These are phyloP conservation scores for Ganaspis sp. DNA, from an alignment of 1,140 invertebrate genomes.

Conservation along the genomic window DNA sequence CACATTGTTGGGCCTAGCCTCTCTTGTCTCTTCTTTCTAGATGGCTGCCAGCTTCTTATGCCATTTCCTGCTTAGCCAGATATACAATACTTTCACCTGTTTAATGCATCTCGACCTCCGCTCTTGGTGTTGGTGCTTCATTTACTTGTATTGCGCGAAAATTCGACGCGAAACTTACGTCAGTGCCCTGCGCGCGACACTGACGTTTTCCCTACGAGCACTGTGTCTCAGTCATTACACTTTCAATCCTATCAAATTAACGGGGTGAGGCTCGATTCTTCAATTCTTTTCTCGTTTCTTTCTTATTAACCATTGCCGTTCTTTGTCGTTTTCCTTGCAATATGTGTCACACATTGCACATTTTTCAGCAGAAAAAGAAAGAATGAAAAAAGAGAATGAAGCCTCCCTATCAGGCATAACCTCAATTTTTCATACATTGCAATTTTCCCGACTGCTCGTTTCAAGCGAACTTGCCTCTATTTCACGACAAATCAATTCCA, in stretches of 20 bases:
- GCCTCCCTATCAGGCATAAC: slow-evolving; percentile 43
- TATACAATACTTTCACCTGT: slow-evolving; percentile 54
- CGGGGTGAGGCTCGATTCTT: slow-evolving; percentile 3
- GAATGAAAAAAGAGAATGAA: not conserved
- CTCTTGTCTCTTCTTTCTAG: slow-evolving; percentile 31
- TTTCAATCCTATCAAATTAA: not conserved
- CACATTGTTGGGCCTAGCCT: slow-evolving; percentile 54
- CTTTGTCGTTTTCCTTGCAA: not conserved
- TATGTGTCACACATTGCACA: not conserved
- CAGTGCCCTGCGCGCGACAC: slow-evolving; percentile 34
- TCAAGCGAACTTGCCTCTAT: too few relatives aligned
- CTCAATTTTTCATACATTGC: slow-evolving; percentile 46
- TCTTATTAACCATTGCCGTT: not conserved
- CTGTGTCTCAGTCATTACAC: not conserved
- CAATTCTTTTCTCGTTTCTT: not conserved
- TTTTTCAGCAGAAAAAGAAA: not conserved
- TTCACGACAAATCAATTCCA: too few relatives aligned
- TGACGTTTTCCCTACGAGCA: slow-evolving; percentile 30
- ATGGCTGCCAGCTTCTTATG: slow-evolving; percentile 32
- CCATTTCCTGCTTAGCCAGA: slow-evolving; percentile 37
- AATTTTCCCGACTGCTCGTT: not conserved
- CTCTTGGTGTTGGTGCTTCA: not conserved
- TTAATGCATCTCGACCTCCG: slow-evolving; percentile 15
- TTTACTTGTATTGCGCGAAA: slow-evolving; percentile 16
- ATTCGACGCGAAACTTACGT: slow-evolving; percentile 28